Evolutionary conservation across 2,888 invertebrate genomes (phyloP), one percentile per base, ranked within the genome.

Genomic region (Onthophagus sagittarius): DNA sequence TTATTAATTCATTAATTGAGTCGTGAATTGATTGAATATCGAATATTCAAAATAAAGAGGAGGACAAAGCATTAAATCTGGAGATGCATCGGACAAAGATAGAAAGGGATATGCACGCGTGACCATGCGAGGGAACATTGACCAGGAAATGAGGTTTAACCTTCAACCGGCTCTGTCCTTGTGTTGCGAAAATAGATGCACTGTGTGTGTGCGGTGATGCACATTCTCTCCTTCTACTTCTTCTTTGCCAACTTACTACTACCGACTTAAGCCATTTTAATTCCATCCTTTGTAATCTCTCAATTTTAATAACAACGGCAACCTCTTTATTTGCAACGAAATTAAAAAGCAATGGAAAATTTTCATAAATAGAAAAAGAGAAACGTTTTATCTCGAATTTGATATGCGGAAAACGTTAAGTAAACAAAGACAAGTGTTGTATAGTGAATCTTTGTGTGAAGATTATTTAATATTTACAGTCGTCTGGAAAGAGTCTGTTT

Each of bases 141-240:
- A 80, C 81, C 81, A 81, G 81, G 80, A 80, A 80, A 81, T 79
- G 80, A 80, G 79, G 80, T 73, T 74, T 78, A 77, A 78, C 75
- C 75, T 77, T 77, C 77, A 77, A 76, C 77, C 72, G 75, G 75
- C 75, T 75, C 72, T 75, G 73, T 73, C 75, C 75, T 75, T 75
- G 75, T 75, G 73, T 75, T 72, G 75, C 75, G 73, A 75, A 75
- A 75, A 75, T 75, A 75, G 79, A 75, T 75, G 75, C 75, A 75
- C 72, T 71, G 67, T 5, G 67, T 53, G 39, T 53, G 39, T 53
- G 39, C 23, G 23, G 23, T 53, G 39, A 53, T 53, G 39, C 39
- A 53, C 39, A 53, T 53, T 53, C 39, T 53, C 39, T 23, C 23
- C 23, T 23, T 23, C 23, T 23, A 23, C 23, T 23, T 23, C 23